Base-by-base conservation (phyloP, 2,888 invertebrate genomes). In the Lamproptera curius region DNA sequence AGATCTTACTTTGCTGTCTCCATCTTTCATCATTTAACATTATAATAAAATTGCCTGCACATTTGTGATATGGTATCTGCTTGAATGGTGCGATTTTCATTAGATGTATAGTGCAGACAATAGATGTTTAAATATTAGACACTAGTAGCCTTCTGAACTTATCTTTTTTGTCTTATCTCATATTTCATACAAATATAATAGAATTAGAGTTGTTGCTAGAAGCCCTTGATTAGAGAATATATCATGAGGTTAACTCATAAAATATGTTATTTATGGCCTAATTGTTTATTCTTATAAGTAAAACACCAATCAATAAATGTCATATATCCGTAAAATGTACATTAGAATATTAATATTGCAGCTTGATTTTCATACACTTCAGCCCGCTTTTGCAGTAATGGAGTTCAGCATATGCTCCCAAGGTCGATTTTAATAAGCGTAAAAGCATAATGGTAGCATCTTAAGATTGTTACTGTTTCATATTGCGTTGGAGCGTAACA, bases 401-500 rank as follows among this genome's bases (percentile, higher is more conserved):
- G 56, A 51, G 54, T 54, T 54, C 58, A 58, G 47, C 52, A 60
- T 56, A 59, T 57, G 55, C 15, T 26, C 26, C 44, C 39, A 14
- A 39, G 38, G 33, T 38, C 38, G 39, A 40, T 39, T 45, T 34
- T 34, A 33, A 9, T 28, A 13, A 39, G 20, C 34, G 26, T 26
- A 2, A 16, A 31, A 28, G 37, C 16, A 16, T 42, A 26, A 28
- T 38, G 40, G 38, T 43, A 38, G 38, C 67, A 66, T 75, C 70
- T 70, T 67, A 68, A 74, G 67, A 73, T 78, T 76, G 74, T 80
- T 82, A 75, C 74, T 76, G 74, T 79, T 79, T 72, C 70, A 76
- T 76, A 82, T 76, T 76, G 76, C 42, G 82, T 81, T 80, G 79
- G 74, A 80, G 68, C 68, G 68, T 76, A 76, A 81, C 79, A 79